Conservation (phyloP, 2,797 vertebrate species). For the Sebastes minor region DNA sequence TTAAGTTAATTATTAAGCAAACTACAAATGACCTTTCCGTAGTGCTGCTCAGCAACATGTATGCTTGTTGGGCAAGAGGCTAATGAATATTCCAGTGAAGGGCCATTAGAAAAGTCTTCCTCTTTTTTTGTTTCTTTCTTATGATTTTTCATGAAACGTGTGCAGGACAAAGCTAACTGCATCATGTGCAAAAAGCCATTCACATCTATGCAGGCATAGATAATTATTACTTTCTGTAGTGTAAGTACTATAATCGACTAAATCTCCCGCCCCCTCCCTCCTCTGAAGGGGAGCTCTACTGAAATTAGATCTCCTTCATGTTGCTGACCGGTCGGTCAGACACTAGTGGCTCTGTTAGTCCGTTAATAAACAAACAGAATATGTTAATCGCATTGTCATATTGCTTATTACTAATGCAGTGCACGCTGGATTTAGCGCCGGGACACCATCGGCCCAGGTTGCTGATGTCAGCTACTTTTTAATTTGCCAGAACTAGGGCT, state of each 20-base stretch:
- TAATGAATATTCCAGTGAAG: neutral
- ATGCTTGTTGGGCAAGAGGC: neutral
- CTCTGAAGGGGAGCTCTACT: too few species aligned
- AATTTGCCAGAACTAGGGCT: neutral
- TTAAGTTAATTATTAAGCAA: slow-evolving; percentile 19
- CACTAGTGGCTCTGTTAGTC: neutral
- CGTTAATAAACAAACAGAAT: neutral
- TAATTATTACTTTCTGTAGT: neutral
- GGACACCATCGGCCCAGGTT: neutral
- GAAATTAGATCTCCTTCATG: too few species aligned
- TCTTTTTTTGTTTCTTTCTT: neutral
- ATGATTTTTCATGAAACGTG: neutral
- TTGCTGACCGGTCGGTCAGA: neutral
- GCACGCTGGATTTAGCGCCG: too few species aligned
- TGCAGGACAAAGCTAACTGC: neutral
- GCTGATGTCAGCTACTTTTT: neutral
- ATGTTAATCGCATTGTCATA: too few species aligned
- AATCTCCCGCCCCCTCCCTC: neutral
- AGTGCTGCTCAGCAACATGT: neutral
- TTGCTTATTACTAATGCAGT: neutral
- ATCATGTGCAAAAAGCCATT: neutral
- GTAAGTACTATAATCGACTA: neutral
- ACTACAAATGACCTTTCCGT: neutral
- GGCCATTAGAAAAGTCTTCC: neutral
- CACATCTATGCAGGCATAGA: neutral